These are phyloP conservation scores for Tenebrosternarchus preto DNA, from an alignment of 2,113 vertebrate species.

Conservation along the genomic window DNA sequence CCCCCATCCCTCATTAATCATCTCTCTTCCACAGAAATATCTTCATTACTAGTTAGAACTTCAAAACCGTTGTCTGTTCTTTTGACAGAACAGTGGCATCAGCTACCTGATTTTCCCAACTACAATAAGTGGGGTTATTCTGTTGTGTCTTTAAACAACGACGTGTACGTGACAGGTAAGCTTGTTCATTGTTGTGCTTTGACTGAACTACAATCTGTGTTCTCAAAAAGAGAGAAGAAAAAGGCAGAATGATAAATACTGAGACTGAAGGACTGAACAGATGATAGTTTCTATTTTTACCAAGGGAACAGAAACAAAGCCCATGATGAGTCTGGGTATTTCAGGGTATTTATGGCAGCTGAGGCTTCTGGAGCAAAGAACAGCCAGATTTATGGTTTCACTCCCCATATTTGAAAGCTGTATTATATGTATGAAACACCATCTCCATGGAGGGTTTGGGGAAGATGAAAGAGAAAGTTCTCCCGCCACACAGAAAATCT, in stretches of 20 bases:
- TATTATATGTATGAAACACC: constrained; percentile 46
- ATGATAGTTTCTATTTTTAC: constrained; percentile 34
- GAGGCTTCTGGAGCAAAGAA: constrained; percentile 38
- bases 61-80: constrained; percentile 17
- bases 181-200: neutral
- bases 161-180: constrained; percentile 92
- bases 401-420: constrained; percentile 23
- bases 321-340: constrained; percentile 12
- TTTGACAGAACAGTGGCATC: constrained; percentile 83
- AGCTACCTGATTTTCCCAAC: constrained; percentile 91
- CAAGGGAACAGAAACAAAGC: constrained; percentile 26
- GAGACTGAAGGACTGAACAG: too few species aligned
- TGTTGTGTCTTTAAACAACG: constrained; percentile 85
- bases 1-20: neutral
- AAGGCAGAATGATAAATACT: neutral
- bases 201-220: neutral
- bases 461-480: constrained; percentile 31
- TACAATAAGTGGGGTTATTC: constrained; percentile 98
- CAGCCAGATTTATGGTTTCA: constrained; percentile 39
- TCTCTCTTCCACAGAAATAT: neutral
- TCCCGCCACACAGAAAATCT: constrained; percentile 31
- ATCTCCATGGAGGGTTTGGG: constrained; percentile 44
- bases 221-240: neutral
- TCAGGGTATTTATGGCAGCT: constrained; percentile 36
- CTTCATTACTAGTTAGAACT: neutral